These are phyloP conservation scores for Dryas iulia DNA, from an alignment of 1,140 invertebrate genomes.

Conservation along the genomic window DNA sequence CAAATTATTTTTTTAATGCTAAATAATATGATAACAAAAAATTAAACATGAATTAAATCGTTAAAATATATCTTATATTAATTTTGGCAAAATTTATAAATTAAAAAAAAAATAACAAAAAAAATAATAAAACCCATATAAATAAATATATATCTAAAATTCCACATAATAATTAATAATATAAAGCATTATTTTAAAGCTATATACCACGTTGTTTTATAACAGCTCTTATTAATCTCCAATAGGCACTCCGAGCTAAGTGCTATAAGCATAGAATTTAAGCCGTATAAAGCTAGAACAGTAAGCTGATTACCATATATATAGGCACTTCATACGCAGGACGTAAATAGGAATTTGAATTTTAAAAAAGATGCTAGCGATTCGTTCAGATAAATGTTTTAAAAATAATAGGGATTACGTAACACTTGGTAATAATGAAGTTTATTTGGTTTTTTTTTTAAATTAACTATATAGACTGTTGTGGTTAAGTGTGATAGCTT, in stretches of 20 bases:
- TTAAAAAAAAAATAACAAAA: background rate
- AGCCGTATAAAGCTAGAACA: constrained; percentile 2
- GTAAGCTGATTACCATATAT: constrained; percentile 11
- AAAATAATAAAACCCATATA: background rate
- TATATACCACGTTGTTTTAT: background rate
- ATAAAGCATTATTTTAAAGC: background rate
- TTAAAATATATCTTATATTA: too few relatives aligned
- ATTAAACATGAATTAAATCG: too few relatives aligned
- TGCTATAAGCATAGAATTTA: constrained; percentile 5
- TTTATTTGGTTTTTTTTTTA: background rate
- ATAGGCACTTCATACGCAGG: constrained; percentile 1
- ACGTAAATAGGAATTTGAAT: constrained; percentile 3
- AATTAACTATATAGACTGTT: too few relatives aligned
- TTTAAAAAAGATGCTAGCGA: background rate
- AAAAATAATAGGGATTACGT: background rate
- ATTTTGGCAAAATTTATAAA: too few relatives aligned
- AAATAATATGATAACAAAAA: too few relatives aligned
- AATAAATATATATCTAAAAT: too few relatives aligned
- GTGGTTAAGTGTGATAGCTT: too few relatives aligned
- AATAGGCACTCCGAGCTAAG: background rate
- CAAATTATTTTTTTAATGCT: too few relatives aligned
- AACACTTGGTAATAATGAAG: background rate
- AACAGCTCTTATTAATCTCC: background rate
- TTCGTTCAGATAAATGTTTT: constrained; percentile 1
- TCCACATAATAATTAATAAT: background rate